phyloP scores from a whole-genome alignment of 1,140 invertebrate genomes.

The Lysiphlebus fabarum region DNA sequence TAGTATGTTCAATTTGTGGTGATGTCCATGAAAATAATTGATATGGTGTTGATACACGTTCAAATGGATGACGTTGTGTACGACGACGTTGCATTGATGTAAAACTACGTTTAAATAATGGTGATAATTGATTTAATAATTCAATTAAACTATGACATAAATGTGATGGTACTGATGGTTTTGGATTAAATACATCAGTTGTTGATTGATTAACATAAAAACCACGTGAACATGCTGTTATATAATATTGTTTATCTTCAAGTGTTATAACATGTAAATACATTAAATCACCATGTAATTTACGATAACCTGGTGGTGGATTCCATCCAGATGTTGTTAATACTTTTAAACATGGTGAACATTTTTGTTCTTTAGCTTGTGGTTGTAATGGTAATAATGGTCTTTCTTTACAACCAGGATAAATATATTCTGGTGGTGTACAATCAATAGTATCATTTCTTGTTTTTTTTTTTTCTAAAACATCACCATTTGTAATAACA shows the following conservation, averaged over 20 bases:
- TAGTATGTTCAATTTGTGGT: constrained; percentile 86
- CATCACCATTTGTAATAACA: constrained; percentile 88
- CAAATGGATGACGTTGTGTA: constrained; percentile 92
- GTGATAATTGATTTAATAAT: neutral
- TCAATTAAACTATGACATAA: too few species aligned
- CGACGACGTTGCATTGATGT: constrained; percentile 41
- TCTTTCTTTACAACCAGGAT: constrained; percentile 84
- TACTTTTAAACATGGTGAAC: constrained; percentile 83
- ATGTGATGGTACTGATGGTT: neutral
- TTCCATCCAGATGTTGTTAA: neutral
- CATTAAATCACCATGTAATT: neutral
- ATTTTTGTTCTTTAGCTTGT: constrained; percentile 81
- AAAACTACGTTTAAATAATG: neutral
- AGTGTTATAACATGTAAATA: neutral
- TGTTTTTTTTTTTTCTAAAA: constrained; percentile 83
- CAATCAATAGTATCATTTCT: constrained; percentile 89
- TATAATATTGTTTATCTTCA: neutral
- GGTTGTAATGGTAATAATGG: constrained; percentile 87
- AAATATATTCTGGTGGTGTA: constrained; percentile 94
- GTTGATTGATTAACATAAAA: neutral
- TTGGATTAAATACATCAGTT: neutral
- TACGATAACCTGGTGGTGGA: too few species aligned
- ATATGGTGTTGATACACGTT: constrained; percentile 94
- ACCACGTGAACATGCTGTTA: neutral
- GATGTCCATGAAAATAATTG: constrained; percentile 92